These are phyloP conservation scores for Atherix ibis DNA, from an alignment of 2,888 invertebrate species.

Conservation along the genomic window DNA sequence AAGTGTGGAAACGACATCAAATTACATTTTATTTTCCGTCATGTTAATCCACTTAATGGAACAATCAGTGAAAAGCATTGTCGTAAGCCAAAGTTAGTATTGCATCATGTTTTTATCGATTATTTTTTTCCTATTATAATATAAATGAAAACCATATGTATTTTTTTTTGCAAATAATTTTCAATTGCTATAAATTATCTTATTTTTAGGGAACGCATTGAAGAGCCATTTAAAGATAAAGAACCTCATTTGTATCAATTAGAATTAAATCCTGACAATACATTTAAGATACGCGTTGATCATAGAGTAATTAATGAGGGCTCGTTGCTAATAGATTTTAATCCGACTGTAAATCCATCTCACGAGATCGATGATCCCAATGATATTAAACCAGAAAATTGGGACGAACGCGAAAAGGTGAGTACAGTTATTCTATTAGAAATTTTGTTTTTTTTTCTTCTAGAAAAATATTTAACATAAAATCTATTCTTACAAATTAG, in stretches of 20 bases:
- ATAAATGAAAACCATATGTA: background rate
- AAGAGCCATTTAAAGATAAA: constrained; percentile 82
- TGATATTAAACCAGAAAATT: constrained; percentile 73
- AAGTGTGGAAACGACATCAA: constrained; percentile 96
- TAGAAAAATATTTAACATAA: no score
- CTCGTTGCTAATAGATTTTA: constrained; percentile 74
- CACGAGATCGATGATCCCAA: constrained; percentile 84
- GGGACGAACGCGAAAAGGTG: constrained; percentile 84
- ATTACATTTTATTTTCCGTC: constrained; percentile 84
- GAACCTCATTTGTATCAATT: constrained; percentile 78
- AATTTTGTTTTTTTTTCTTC: constrained; percentile 2
- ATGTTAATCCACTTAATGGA: constrained; percentile 85
- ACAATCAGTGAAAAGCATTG: constrained; percentile 88
- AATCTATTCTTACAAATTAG: no score
- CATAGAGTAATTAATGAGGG: constrained; percentile 72
- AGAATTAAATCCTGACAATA: constrained; percentile 61
- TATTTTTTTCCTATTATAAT: no score
- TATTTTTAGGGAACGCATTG: constrained; percentile 47
- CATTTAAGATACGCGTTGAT: constrained; percentile 69
- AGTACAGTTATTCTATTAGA: background rate
- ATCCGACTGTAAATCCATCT: constrained; percentile 88
- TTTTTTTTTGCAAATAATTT: constrained; percentile 6
- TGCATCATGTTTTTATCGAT: constrained; percentile 5
- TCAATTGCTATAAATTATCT: no score
- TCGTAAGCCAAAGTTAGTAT: constrained; percentile 63